Base-by-base conservation (phyloP, 2,797 vertebrate species). In the Lacerta bilineata region DNA sequence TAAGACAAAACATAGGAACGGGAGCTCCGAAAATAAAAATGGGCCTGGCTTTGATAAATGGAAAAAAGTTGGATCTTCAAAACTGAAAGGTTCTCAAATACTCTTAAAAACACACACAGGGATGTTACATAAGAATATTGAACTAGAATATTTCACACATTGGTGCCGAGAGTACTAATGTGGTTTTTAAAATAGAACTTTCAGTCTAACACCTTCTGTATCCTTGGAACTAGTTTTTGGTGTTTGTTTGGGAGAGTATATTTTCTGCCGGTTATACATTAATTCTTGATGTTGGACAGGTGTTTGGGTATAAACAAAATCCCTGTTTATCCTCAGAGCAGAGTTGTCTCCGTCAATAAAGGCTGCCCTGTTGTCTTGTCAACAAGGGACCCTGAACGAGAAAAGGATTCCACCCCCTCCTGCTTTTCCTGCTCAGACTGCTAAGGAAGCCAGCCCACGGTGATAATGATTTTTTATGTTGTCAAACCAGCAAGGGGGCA, bases 191-290 rank as follows among this genome's bases (percentile, higher is more conserved):
- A 82, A 82, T 82, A 82, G 80, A 82, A 68, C 61, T 66, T 43
- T 27, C 88, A 95, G 68, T 46, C 13, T 90, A 90, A 83, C 80
- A 43, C 23, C 82, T 91, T 4, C 50, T 43, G 46, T 66, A 77
- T 0, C 27, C 82, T 61, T 59, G 6, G 50, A 87, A 81, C 0
- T 1, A 7, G 55, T 39, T 75, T 89, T 41, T 23, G 25, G 39
- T 64, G 88, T 83, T 36, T 68, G 36, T 39, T 59, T 71, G 23
- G 87, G 46, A 87, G 8, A 0, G 0, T 80, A 1, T 76, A 69
- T 76, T 92, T 91, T 83, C 36, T 15, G 64, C 41, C 17, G 4
- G 81, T 46, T 71, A 83, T 69, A 41, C 66, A 50, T 83, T 46
- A n/a, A 83, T 43, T 69, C 81, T 83, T 83, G 41, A 83, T 46